Evolutionary conservation across 1,140 invertebrate species (phyloP), one percentile per base, ranked within the genome.

Genomic region (Megalonaias nervosa): DNA sequence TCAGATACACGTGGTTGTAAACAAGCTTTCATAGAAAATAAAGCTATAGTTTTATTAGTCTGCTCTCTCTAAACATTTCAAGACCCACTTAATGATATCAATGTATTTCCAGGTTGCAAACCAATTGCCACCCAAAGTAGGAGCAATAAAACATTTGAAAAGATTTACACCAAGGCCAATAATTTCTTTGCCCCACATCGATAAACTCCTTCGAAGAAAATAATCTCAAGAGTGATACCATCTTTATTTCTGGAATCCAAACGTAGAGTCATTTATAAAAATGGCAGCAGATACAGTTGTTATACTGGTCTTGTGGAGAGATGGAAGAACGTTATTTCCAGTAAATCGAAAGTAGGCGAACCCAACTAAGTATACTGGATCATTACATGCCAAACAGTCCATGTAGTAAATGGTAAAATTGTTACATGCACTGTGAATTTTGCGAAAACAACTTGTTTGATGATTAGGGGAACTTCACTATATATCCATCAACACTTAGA

Each of bases 391-490:
- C 17, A 38, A 57, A 23, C 62, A 14, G 66, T 21, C n/a, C 21
- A 62, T 58, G n/a, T 56, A 38, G 21, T 70, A 15, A 69, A 69
- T 64, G 31, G 61, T 16, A 55, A 55, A 56, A 48, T 15, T 26
- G 21, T 70, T n/a, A 21, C 21, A 65, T 70, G 67, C 65, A 71
- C 67, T 23, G 67, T 57, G 6, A 67, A 19, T 26, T 76, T 64
- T 70, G n/a, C 13, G 17, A 23, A 19, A n/a, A 57, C 21, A 21
- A 17, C 15, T 57, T 70, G 60, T 6, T 55, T 48, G 56, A 56
- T 71, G 5, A 13, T 65, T 16, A 58, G 70, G n/a, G 31, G 26
- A 3, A 31, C 48, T 13, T 48, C 38, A 19, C 59, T 70, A 57
- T 13, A 11, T 21, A 26, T 76, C 26, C 23, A 21, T 17, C 38